Evolutionary conservation across 2,888 invertebrate species (phyloP).

Genomic region (Ceramica pisi): DNA sequence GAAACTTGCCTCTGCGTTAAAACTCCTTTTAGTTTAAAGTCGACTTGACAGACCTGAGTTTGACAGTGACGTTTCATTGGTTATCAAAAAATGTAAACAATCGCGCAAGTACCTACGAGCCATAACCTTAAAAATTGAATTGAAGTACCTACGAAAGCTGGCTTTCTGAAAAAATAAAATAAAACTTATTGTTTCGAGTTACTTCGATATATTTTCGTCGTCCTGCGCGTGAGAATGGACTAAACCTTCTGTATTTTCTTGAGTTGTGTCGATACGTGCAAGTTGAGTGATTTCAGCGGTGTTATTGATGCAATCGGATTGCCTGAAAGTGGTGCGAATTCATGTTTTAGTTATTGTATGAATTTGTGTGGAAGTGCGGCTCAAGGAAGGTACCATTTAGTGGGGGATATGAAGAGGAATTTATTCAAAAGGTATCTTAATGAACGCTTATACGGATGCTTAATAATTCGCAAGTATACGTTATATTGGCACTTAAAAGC

Average conservation of each 20-base stretch:
- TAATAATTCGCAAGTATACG: too few species aligned
- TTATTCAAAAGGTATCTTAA: neutral
- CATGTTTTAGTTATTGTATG: conserved; percentile 33
- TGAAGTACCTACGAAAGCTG: too few species aligned
- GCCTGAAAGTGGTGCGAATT: conserved; percentile 41
- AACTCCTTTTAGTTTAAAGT: neutral
- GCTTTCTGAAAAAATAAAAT: too few species aligned
- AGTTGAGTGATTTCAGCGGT: conserved; percentile 51
- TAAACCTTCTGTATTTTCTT: conserved; percentile 9
- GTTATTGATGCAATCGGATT: conserved; percentile 56
- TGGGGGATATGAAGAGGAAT: neutral
- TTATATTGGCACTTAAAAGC: too few species aligned
- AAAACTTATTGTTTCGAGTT: too few species aligned
- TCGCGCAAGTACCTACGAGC: too few species aligned
- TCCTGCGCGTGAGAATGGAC: neutral
- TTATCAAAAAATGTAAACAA: too few species aligned
- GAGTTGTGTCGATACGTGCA: conserved; percentile 9
- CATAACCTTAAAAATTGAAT: too few species aligned
- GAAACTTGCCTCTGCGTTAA: neutral
- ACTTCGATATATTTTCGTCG: neutral
- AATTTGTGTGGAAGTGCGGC: conserved; percentile 10
- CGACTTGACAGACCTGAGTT: too few species aligned
- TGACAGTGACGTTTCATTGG: neutral
- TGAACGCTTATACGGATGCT: neutral
- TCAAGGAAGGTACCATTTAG: neutral